Percentiles rank a stretch among this genome's conserved stretches.
These are phyloP conservation scores for Eristalinus aeneus DNA, from an alignment of 2,888 invertebrate species.

Conservation along the genomic window DNA sequence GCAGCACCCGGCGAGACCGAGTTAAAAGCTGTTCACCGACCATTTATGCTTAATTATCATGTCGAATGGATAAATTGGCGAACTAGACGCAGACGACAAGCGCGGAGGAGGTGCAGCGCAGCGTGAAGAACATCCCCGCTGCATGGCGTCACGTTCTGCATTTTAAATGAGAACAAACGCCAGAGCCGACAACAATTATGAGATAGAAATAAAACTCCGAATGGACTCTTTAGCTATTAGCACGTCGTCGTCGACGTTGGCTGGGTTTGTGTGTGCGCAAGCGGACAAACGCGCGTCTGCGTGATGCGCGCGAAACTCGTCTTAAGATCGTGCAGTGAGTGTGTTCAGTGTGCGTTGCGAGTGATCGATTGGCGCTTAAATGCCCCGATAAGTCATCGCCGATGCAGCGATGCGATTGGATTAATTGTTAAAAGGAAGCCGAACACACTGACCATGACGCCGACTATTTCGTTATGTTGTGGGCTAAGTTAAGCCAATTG, in stretches of 20 bases:
- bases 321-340: background rate
- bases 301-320: background rate
- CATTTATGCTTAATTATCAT: constrained; percentile 69
- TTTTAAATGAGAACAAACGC: constrained; percentile 68
- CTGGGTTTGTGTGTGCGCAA: constrained; percentile 59
- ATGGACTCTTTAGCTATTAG: constrained; percentile 60
- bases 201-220: constrained; percentile 8
- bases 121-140: constrained; percentile 20
- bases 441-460: background rate
- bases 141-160: constrained; percentile 65
- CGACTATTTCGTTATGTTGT: background rate
- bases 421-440: background rate
- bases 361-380: constrained; percentile 65
- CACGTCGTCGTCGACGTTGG: constrained; percentile 38
- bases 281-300: background rate
- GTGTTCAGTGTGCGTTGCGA: background rate
- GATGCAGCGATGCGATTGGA: background rate
- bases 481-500: background rate
- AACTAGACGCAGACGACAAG: constrained; percentile 48
- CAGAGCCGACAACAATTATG: constrained; percentile 65
- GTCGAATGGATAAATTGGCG: constrained; percentile 65
- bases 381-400: constrained; percentile 27
- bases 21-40: constrained; percentile 48
- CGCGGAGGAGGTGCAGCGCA: constrained; percentile 19
- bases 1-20: constrained; percentile 38